Evolutionary conservation across 2,888 invertebrate species (phyloP).

Genomic region (Xanthorhoe spadicearia): DNA sequence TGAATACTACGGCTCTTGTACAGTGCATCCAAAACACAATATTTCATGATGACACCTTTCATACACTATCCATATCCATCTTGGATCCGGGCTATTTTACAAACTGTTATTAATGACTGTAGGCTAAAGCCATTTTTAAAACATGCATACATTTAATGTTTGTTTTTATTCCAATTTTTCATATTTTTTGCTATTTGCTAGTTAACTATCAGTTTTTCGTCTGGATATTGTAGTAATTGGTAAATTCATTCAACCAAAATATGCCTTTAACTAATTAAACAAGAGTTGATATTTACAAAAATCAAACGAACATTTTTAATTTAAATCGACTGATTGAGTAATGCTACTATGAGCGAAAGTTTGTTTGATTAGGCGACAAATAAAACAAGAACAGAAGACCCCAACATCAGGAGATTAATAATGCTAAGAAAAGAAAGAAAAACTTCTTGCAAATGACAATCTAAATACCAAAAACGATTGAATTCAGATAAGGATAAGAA

Average conservation of each 20-base stretch:
- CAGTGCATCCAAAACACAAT: conserved; percentile 23
- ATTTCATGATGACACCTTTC: conserved; percentile 38
- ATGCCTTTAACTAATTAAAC: neutral
- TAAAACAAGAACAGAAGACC: too few relatives aligned
- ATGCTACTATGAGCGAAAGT: too few relatives aligned
- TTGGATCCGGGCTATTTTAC: conserved; percentile 37
- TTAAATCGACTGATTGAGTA: too few relatives aligned
- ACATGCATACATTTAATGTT: conserved; percentile 33
- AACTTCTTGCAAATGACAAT: neutral
- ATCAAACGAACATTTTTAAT: too few relatives aligned
- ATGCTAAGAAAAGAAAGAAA: neutral
- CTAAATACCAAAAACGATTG: neutral
- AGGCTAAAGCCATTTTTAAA: conserved; percentile 38
- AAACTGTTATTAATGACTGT: conserved; percentile 42
- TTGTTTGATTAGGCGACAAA: neutral
- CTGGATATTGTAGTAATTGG: conserved; percentile 2
- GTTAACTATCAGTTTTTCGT: conserved; percentile 8
- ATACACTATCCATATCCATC: conserved; percentile 39
- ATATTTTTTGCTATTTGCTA: conserved; percentile 7
- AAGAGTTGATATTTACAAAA: too few relatives aligned
- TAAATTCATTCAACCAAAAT: neutral
- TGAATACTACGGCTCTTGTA: neutral
- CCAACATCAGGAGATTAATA: too few relatives aligned
- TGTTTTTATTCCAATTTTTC: conserved; percentile 18
- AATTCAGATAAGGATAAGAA: neutral